Evolutionary conservation across 1,140 invertebrate genomes (phyloP), one percentile per base, ranked within the genome.

Genomic region (Zelostemma sp.): DNA sequence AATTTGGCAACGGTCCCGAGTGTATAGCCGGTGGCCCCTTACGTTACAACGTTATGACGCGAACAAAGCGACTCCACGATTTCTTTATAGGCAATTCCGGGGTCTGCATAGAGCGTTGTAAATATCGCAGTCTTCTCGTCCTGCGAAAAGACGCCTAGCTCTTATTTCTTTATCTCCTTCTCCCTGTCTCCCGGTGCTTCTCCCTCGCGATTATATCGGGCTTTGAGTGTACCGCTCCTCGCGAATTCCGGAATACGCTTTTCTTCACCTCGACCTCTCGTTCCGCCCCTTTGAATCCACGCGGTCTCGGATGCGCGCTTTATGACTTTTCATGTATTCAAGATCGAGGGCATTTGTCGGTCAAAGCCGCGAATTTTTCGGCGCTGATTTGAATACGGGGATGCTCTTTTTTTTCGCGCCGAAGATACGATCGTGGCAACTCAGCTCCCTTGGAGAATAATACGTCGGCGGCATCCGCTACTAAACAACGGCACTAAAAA

Each of bases 71-170:
- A 82, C 72, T 79, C 69, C 68, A 63, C 78, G 78, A 83, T 85
- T 85, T 85, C 80, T 83, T 84, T 85, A 83, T 84, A 84, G 83
- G 82, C 83, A 85, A 85, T 85, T 84, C 78, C 80, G 74, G 72
- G 75, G 65, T 78, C 78, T 77, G 72, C 73, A 72, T 74, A 71
- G 71, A 76, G 71, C 68, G 68, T 74, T 80, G 78, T 81, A 84
- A 83, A 84, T 81, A 83, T 80, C 74, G 71, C 69, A 63, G 28
- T 45, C 47, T 50, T 28, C 53, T 60, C 46, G 11, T 33, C 62
- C 31, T 46, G 14, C 48, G 16, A 40, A 18, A 43, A 41, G 41
- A 6, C 25, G 16, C 25, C 56, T 47, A 16, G 15, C 11, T 47
- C 46, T 38, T 59, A 38, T 49, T 48, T 49, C 21, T 41, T 31